These are phyloP conservation scores for Catalaphyllia jardinei DNA, from an alignment of 64 coral and sea anemone genomes.

Conservation along the genomic window DNA sequence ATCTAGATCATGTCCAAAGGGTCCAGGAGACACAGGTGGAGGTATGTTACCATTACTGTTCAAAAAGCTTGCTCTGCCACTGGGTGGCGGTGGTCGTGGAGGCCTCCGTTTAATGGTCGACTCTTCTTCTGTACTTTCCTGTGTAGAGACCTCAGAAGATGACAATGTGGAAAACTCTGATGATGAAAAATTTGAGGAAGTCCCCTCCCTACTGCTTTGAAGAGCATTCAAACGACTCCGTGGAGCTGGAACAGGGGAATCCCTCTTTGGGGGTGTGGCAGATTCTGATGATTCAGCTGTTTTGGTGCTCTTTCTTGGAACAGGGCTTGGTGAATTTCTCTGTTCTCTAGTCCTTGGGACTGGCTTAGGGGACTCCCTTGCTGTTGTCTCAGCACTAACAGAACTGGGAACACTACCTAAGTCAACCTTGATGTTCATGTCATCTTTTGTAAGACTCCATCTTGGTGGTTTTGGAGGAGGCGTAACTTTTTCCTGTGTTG, in stretches of 20 bases:
- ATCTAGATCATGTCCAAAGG: background rate
- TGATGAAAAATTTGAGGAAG: background rate
- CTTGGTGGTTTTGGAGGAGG: constrained; percentile 61
- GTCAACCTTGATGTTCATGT: background rate
- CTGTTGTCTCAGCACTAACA: background rate
- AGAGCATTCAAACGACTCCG: constrained; percentile 10
- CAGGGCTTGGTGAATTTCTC: constrained; percentile 19
- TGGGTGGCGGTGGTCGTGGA: constrained; percentile 59
- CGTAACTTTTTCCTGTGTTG: too few species aligned
- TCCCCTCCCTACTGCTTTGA: background rate
- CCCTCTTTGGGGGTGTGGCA: background rate
- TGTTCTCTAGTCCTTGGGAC: constrained; percentile 9
- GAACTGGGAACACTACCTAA: background rate
- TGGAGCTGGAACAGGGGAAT: background rate
- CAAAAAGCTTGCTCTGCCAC: constrained; percentile 10
- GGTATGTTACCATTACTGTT: background rate
- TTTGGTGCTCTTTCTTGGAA: background rate
- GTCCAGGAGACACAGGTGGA: background rate
- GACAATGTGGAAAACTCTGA: background rate
- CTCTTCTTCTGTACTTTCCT: constrained; percentile 7
- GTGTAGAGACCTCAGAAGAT: constrained; percentile 11
- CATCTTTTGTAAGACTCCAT: constrained; percentile 17
- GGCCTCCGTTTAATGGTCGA: constrained; percentile 26
- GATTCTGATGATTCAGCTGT: constrained; percentile 21
- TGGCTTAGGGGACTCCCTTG: constrained; percentile 14